A percentile compares a stretch with the other conserved stretches of the same genome.
These are phyloP conservation scores for Alectura lathami DNA, from an alignment of 2,113 vertebrate genomes.

Conservation along the genomic window DNA sequence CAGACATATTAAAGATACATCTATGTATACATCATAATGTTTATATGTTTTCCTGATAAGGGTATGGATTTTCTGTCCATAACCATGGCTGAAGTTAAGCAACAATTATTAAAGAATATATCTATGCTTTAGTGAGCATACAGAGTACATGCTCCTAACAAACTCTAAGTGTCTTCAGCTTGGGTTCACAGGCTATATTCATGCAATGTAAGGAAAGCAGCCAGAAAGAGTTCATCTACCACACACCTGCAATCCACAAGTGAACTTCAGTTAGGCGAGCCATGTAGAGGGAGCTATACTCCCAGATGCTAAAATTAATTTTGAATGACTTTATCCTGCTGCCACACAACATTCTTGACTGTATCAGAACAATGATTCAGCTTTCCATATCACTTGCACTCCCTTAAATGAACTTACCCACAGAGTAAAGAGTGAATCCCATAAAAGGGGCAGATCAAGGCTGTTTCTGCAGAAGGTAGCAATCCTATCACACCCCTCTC, in stretches of 20 bases:
- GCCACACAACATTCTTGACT: not conserved
- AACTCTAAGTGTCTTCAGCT: slow-evolving; percentile 64
- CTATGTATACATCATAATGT: slow-evolving; percentile 68
- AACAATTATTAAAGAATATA: slow-evolving; percentile 76
- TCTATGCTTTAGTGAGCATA: slow-evolving; percentile 63
- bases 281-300: slow-evolving; percentile 1
- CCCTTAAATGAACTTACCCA: not conserved
- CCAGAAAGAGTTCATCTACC: slow-evolving; percentile 64
- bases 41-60: slow-evolving; percentile 66
- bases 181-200: slow-evolving; percentile 10
- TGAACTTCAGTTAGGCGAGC: slow-evolving; percentile 26
- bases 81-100: slow-evolving; percentile 63
- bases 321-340: slow-evolving; percentile 14
- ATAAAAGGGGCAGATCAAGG: not conserved
- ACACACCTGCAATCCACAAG: slow-evolving; percentile 46
- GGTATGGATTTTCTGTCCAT: slow-evolving; percentile 45
- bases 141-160: slow-evolving; percentile 32
- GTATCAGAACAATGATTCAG: not conserved
- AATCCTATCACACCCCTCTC: not conserved
- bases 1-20: slow-evolving; percentile 59
- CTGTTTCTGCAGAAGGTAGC: not conserved
- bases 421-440: no score
- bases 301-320: slow-evolving; percentile 30
- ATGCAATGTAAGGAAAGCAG: slow-evolving; percentile 45
- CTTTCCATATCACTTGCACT: not conserved